Base-by-base conservation (phyloP, 2,888 invertebrate genomes). In the Alcis repandata region DNA sequence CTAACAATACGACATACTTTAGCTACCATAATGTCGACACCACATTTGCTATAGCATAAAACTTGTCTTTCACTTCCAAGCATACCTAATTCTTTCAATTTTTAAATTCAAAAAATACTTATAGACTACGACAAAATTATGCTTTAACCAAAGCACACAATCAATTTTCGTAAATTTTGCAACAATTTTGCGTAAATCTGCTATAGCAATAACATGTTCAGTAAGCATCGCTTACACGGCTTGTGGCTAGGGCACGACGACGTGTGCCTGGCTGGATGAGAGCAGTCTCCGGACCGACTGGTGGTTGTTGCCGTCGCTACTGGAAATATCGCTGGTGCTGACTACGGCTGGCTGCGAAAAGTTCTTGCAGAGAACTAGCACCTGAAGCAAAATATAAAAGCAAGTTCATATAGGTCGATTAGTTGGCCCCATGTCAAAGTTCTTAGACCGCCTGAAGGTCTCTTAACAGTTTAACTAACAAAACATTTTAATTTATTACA, bases 261-360 rank as follows among this genome's bases (percentile, higher is more conserved):
- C 90, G 38, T 86, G 82, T 0, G 87, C 68, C 17, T 83, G 85
- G 60, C 89, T 85, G 59, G 94, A 56, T 0, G 56, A 84, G 7
- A 94, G 84, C 61, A 94, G 80, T 59, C 92, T 82, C 2, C 92
- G 82, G 0, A 92, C 93, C 0, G 93, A 91, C 57, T 91, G 92
- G 75, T 93, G 92, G 79, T 93, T 92, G 79, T 88, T 91, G 40
- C 92, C 87, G 53, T 93, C 93, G 41, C 92, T 92, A 85, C 92
- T 93, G 1, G 93, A 92, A 17, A 93, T 91, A 70, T 92, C 92
- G 53, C 93, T 92, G 61, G 89, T 88, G 84, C 92, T 90, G 11
- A 87, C 89, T 10, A 93, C 88, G 11, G 91, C 79, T 8, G 92
- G 89, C 74, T 90, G 88, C 2, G 88, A 88, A 84, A 94, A 94